A percentile compares a stretch with the other conserved stretches of the same genome.
Evolutionary conservation across 2,797 vertebrate species (phyloP).

Genomic region (Semaprochilodus insignis): DNA sequence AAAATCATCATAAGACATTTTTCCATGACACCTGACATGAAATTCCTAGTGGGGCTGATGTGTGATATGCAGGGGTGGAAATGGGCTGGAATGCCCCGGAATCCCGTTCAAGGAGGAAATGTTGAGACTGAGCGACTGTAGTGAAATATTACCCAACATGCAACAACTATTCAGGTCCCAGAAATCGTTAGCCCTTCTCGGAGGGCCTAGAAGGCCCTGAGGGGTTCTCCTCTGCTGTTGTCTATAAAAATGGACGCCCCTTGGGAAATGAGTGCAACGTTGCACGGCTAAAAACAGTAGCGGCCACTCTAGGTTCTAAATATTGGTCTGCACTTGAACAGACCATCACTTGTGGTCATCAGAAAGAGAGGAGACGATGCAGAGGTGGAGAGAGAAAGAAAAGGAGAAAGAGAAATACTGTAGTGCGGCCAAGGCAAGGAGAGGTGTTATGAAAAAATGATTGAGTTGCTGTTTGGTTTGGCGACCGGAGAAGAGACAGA

Average conservation of each 20-base stretch:
- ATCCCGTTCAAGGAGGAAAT: too few relatives aligned
- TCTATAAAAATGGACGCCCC: not conserved
- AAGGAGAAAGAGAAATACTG: not conserved
- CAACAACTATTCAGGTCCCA: too few relatives aligned
- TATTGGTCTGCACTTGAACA: not conserved
- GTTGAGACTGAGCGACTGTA: too few relatives aligned
- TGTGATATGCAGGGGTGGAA: too few relatives aligned
- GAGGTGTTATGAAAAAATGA: not conserved
- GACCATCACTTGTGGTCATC: not conserved
- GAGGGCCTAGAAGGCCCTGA: too few relatives aligned
- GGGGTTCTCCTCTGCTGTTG: too few relatives aligned
- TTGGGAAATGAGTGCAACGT: not conserved
- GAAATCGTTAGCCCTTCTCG: too few relatives aligned
- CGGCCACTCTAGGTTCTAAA: not conserved
- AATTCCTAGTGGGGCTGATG: too few relatives aligned
- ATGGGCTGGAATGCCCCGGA: too few relatives aligned
- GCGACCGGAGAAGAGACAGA: constrained; percentile 40
- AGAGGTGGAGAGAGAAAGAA: not conserved
- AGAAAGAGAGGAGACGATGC: not conserved
- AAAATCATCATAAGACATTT: too few relatives aligned
- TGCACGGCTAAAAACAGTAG: not conserved
- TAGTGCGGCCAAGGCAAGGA: not conserved
- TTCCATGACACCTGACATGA: too few relatives aligned
- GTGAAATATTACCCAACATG: too few relatives aligned
- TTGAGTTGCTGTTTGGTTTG: constrained; percentile 4